Percentiles rank a stretch among this genome's conserved stretches.
Evolutionary conservation across 2,797 vertebrate species (phyloP).

Genomic region (Falco cherrug): DNA sequence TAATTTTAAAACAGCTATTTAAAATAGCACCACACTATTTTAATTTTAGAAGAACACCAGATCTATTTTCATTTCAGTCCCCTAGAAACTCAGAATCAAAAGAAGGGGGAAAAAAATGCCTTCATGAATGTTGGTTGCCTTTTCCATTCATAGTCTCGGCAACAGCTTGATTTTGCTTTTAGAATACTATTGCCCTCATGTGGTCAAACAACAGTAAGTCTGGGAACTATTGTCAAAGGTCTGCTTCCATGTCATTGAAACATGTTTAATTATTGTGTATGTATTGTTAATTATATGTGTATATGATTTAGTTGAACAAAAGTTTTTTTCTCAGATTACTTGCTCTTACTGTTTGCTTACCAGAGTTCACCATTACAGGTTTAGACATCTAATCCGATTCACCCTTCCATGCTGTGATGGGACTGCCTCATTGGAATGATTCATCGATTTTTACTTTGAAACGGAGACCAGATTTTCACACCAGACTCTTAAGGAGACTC

Average conservation of each 20-base stretch:
- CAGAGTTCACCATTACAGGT: neutral
- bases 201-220: constrained; percentile 20
- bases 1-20: neutral
- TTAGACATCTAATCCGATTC: neutral
- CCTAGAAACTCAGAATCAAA: neutral
- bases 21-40: neutral
- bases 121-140: neutral
- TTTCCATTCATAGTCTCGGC: neutral
- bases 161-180: neutral
- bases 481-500: neutral
- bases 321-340: neutral
- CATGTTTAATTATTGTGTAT: neutral
- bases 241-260: neutral
- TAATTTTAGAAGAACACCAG: neutral
- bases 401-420: rapidly evolving
- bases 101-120: neutral
- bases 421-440: neutral
- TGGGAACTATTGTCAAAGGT: neutral
- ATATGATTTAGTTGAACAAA: neutral
- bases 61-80: neutral
- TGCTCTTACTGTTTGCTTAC: neutral
- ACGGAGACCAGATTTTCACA: neutral
- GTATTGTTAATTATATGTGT: neutral
- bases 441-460: neutral
- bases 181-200: constrained; percentile 39